Evolutionary conservation across 2,888 invertebrate species (phyloP), one percentile per base, ranked within the genome.

Genomic region (Muschampia plurimacula): DNA sequence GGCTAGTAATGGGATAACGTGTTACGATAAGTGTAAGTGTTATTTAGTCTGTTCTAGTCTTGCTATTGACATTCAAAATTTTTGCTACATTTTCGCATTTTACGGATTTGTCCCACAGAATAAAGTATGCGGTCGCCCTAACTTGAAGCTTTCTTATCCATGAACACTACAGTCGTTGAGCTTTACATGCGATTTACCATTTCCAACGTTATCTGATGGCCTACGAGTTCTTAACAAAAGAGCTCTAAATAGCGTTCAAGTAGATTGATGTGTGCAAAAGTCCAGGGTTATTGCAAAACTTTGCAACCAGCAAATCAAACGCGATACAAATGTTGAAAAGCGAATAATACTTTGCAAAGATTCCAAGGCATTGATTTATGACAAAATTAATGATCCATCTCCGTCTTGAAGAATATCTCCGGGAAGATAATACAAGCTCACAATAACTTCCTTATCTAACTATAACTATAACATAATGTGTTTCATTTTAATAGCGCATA

Each of bases 181-280:
- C 87, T 85, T 91, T 89, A 92, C 90, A 89, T 91, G 91, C 91
- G 87, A 91, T 91, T 89, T 89, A 89, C 86, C 85, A 88, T 88
- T 92, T 82, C 77, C 79, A 82, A 69, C 84, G 86, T 91, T 92
- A 93, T 93, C 93, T 86, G 92, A 92, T 92, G 87, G 86, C 89
- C 89, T 88, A 69, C 70, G 83, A 82, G 82, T 79, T 81, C 82
- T 82, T 82, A 87, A 89, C 90, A 89, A 91, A 89, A 84, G 87
- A 85, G 79, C 85, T 84, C 82, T 85, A 86, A 88, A 85, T 86
- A 86, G 86, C 81, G 76, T 79, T 84, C 78, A 79, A 83, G 81
- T 77, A 86, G 88, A 89, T 92, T 90, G 89, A 92, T 87, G 39
- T 60, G 49, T 65, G 49, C 66, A 15, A 46, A 52, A 71, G 60